Evolutionary conservation across 1,140 invertebrate species (phyloP).

Genomic region (Meloidogyne exigua): DNA sequence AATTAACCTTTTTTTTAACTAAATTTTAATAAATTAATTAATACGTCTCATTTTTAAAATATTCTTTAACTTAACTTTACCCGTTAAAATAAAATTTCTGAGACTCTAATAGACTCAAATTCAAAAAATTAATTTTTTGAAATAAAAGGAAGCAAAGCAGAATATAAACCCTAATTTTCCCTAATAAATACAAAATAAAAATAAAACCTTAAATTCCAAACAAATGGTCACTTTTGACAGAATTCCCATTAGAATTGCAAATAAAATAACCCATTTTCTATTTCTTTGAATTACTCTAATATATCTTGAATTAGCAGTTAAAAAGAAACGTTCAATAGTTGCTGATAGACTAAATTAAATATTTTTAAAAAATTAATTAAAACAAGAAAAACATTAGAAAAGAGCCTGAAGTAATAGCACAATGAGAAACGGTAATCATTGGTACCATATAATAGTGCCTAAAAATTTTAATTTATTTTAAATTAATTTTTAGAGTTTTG

Average conservation of each 20-base stretch:
- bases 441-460: conserved; percentile 55
- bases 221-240: conserved; percentile 57
- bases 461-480: no score
- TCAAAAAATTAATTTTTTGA: no score
- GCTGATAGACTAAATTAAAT: conserved; percentile 42
- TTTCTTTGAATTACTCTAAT: conserved; percentile 48
- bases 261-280: conserved; percentile 45
- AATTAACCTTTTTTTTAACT: no score
- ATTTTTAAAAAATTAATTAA: not conserved
- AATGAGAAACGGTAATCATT: conserved; percentile 58
- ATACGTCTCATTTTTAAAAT: not conserved
- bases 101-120: no score
- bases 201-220: conserved; percentile 55
- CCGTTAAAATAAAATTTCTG: no score
- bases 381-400: conserved; percentile 48
- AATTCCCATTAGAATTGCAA: conserved; percentile 54
- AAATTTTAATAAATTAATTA: not conserved
- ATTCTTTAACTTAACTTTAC: not conserved
- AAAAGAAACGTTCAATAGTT: conserved; percentile 57
- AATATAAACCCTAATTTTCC: no score
- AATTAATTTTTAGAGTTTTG: no score
- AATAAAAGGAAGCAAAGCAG: no score
- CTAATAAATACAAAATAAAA: conserved; percentile 7
- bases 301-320: conserved; percentile 42
- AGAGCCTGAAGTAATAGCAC: conserved; percentile 57